Evolutionary conservation across 1,140 invertebrate species (phyloP).

Genomic region (Magallana ariakensis): DNA sequence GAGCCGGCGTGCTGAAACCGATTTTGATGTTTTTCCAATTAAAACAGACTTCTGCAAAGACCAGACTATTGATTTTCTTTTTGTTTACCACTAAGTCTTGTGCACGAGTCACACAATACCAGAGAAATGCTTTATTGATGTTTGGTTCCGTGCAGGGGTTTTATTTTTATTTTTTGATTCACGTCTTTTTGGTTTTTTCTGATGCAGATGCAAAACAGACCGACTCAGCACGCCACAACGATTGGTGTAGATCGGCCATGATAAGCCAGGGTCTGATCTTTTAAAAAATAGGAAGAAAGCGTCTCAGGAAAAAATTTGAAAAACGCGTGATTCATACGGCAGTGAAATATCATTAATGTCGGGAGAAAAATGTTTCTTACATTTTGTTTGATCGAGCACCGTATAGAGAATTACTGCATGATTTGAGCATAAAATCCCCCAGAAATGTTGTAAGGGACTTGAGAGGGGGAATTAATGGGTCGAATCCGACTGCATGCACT

Average conservation of each 20-base stretch:
- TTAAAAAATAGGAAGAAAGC: not conserved
- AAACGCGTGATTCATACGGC: slow-evolving; percentile 30
- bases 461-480: not conserved
- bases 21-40: not conserved
- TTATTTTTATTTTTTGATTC: not conserved
- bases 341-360: not conserved
- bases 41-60: not conserved
- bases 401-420: not conserved
- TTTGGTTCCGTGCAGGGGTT: not conserved
- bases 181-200: not conserved
- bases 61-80: not conserved
- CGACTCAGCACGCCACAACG: not conserved
- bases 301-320: slow-evolving; percentile 6
- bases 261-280: not conserved
- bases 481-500: slow-evolving; percentile 10
- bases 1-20: not conserved
- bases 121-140: slow-evolving; percentile 10
- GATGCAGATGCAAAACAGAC: slow-evolving; percentile 7
- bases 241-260: slow-evolving; percentile 2
- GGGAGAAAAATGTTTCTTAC: not conserved
- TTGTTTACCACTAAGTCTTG: not conserved
- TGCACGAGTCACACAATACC: not conserved
- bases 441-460: not conserved
- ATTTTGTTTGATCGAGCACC: not conserved
- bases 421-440: not conserved